Percentiles rank a stretch among this genome's conserved stretches.
These are phyloP conservation scores for Apus apus DNA, from an alignment of 2,113 vertebrate species.

Conservation along the genomic window DNA sequence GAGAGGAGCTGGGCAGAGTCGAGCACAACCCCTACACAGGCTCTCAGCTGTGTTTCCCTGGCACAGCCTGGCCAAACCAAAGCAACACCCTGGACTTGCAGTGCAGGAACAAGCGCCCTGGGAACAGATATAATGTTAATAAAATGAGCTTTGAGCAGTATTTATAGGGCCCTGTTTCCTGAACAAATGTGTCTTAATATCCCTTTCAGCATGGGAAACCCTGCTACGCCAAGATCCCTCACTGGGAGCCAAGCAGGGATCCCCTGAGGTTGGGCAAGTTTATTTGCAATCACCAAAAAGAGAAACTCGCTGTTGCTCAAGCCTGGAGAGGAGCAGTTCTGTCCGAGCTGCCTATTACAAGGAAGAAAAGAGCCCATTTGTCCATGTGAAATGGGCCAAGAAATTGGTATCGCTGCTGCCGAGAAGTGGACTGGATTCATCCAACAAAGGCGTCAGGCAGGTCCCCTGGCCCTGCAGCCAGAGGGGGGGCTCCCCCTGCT, in stretches of 20 bases:
- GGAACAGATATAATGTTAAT: not conserved
- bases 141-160: not conserved
- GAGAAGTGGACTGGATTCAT: not conserved
- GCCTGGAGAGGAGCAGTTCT: not conserved
- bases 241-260: not conserved
- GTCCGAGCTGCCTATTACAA: not conserved
- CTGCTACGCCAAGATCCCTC: not conserved
- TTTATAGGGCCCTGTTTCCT: not conserved
- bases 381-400: not conserved
- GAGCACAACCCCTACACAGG: accelerated
- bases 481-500: not conserved
- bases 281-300: not conserved
- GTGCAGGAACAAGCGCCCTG: accelerated
- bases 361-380: not conserved
- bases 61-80: not conserved
- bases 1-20: not conserved
- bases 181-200: not conserved
- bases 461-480: not conserved
- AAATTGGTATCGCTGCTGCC: accelerated
- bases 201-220: not conserved
- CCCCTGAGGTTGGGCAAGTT: not conserved
- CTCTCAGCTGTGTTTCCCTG: not conserved
- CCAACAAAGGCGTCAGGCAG: accelerated
- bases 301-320: not conserved
- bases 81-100: not conserved